Base-by-base conservation (phyloP, 2,888 invertebrate species). In the Drosophila maculinotata region DNA sequence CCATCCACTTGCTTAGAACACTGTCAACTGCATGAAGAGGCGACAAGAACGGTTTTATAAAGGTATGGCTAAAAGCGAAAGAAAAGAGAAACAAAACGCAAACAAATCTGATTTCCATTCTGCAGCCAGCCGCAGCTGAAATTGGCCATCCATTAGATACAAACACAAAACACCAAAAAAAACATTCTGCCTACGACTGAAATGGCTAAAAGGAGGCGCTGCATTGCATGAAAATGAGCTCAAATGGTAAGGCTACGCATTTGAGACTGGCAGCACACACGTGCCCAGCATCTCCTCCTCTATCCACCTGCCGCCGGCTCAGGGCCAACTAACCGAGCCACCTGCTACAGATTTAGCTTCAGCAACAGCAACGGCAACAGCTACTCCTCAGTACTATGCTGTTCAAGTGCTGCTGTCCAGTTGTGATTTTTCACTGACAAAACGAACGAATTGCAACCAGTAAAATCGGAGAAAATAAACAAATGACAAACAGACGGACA, bases 171-270 rank as follows among this genome's bases (percentile, higher is more conserved):
- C n/a, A n/a, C n/a, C n/a, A 33, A 41, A 31, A 31, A 36, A 35
- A 51, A 23, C 25, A 45, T 31, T 41, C 35, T 15, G 73, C 68
- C 57, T 63, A 57, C 44, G 39, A 53, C 28, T 30, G 10, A 68
- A 53, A 62, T 63, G 57, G 53, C 53, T 39, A 47, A 63, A 56
- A 44, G 31, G 20, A 64, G 38, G 31, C 58, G 69, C 58, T 73
- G 73, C 63, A 73, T 54, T 54, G 71, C 71, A 72, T 72, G 48
- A 59, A 73, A 73, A 69, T 72, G 64, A 72, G 74, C 69, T 69
- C 38, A 54, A 64, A 58, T 64, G 68, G 44, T 36, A 10, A 23
- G 30, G 44, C 30, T 25, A 35, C 17, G 66, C 28, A 33, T 38
- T 57, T 42, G n/a, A 49, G 36, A 30, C 25, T 30, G 26, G 33